Evolutionary conservation across 1,140 invertebrate species (phyloP), one percentile per base, ranked within the genome.

Genomic region (Drosophila subpulchrella): DNA sequence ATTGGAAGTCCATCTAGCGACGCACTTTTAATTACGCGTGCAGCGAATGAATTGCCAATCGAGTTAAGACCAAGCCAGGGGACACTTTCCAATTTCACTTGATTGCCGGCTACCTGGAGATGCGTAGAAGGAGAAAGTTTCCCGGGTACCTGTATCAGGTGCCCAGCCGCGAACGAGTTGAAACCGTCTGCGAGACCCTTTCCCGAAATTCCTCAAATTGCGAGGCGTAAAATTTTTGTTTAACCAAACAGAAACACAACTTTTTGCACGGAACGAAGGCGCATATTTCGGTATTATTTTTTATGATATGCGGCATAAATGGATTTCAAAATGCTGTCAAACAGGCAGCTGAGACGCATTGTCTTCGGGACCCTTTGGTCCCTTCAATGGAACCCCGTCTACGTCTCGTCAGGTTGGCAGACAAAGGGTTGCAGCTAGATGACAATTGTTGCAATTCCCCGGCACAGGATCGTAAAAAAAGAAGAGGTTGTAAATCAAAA

Each of bases 281-380:
- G 71, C 66, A 79, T 79, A 56, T 67, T 63, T 44, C 74, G 58
- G 73, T 34, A 53, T 75, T 58, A 58, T 78, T 84, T 83, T 88
- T 88, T 88, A 88, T 78, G 84, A 89, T 89, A 81, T 80, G 85
- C 84, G 84, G 76, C 80, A 75, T 88, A 88, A 88, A 88, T 89
- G 84, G 77, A 89, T 89, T 88, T 81, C 46, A 72, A 84, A 80
- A 72, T 88, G 76, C 80, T 88, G 82, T 61, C 80, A 84, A 88
- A 88, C 80, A 84, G 77, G 80, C 84, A 88, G 84, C 84, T 81
- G 80, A 81, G 72, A 17, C 68, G 39, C 63, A 74, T 84, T 88
- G 83, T 82, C 63, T 41, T 42, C 38, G 57, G 30, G 51, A 51
- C 77, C 55, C 48, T 63, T 65, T 30, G 56, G 51, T 59, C 70